Base-by-base conservation (phyloP, 2,797 vertebrate genomes). In the Hoplostethus atlanticus region DNA sequence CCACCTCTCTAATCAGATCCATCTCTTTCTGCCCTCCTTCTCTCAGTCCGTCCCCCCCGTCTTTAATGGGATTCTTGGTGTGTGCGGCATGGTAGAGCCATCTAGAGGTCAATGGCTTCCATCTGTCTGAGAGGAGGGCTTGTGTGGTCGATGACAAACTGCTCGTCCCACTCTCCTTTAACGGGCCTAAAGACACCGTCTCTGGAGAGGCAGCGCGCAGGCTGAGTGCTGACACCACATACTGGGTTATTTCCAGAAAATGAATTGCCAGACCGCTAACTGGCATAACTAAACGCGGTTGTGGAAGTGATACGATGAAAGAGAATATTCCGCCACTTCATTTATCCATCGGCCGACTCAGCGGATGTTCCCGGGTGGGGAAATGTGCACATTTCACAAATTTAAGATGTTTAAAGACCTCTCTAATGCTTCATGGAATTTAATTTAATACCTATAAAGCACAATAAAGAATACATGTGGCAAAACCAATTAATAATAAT, bases 51-150 rank as follows among this genome's bases (percentile, higher is more conserved):
- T 60, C 16, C 73, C 59, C 30, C n/a, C 57, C 74, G 66, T 50
- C 16, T 68, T 79, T 79, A 75, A 84, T 62, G 31, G 46, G 68
- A 67, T 81, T 64, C 64, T 72, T 64, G 61, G 67, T 70, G 62
- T 76, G 60, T 63, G 48, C 30, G 13, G 28, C 66, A 11, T 38
- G 36, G 68, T 30, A 48, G 63, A 69, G 76, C 38, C 51, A 62
- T 69, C 64, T 71, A 53, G 78, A 80, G 79, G 79, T 87, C 79
- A 77, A 76, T 64, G 50, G 61, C 70, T 72, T 71, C 81, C 68
- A 84, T 80, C 71, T 82, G 71, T 81, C 70, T 74, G 55, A 40
- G 64, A 69, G 61, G 55, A 76, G 56, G 66, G 21, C 21, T 63
- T 65, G 72, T 79, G 80, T 63, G 59, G 34, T 67, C 62, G 54